Conservation (phyloP, 2,113 vertebrate species). For the Campylomormyrus numenius region DNA sequence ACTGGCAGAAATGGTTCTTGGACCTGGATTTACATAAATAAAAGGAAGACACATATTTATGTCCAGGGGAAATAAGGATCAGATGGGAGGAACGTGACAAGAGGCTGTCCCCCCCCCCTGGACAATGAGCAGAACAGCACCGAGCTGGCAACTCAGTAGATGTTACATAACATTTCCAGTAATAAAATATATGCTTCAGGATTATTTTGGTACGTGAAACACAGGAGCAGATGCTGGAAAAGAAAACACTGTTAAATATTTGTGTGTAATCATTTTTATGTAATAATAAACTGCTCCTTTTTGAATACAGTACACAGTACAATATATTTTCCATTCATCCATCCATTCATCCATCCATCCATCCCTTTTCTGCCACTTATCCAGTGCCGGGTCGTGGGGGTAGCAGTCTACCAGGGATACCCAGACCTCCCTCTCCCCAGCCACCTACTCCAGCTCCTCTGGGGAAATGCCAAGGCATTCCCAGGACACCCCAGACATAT, state of each 20-base stretch:
- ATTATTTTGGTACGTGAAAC: not conserved
- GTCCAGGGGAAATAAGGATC: not conserved
- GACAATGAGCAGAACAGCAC: not conserved
- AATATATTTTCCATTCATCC: not conserved
- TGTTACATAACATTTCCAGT: not conserved
- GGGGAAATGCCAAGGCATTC: not conserved
- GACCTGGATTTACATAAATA: not conserved
- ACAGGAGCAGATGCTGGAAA: not conserved
- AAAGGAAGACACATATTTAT: not conserved
- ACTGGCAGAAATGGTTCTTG: not conserved
- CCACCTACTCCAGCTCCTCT: not conserved
- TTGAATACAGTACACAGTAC: not conserved
- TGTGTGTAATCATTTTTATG: not conserved
- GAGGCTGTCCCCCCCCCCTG: not conserved
- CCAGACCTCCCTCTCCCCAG: not conserved
- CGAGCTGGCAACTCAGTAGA: not conserved
- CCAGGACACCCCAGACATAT: not conserved
- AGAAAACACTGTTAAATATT: not conserved
- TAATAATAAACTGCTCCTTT: not conserved
- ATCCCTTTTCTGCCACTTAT: no score
- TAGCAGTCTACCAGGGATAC: not conserved
- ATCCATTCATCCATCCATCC: no score
- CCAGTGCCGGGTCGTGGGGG: not conserved
- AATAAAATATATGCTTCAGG: not conserved
- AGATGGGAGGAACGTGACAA: not conserved